These are phyloP conservation scores for Ips nitidus DNA, from an alignment of 1,140 invertebrate species.

Conservation along the genomic window DNA sequence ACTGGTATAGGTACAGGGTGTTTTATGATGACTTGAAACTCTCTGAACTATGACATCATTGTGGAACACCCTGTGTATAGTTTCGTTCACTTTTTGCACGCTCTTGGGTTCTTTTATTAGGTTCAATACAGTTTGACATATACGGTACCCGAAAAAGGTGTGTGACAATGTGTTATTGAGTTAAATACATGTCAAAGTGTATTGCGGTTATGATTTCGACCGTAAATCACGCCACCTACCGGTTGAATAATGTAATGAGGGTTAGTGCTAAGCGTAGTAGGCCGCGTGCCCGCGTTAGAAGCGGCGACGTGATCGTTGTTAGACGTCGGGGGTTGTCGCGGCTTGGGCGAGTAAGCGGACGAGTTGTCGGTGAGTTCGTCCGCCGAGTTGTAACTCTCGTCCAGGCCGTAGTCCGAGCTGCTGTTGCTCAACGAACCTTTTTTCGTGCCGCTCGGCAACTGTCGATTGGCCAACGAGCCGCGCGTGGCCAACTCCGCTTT, in stretches of 20 bases:
- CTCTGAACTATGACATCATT: too few species aligned
- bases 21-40: too few species aligned
- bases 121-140: background rate
- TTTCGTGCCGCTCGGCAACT: slow-evolving; percentile 54
- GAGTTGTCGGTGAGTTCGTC: slow-evolving; percentile 61
- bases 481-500: slow-evolving; percentile 84
- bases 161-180: too few species aligned
- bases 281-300: slow-evolving; percentile 16
- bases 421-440: slow-evolving; percentile 52
- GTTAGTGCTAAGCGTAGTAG: slow-evolving; percentile 39
- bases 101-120: slow-evolving; percentile 2
- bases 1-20: too few species aligned
- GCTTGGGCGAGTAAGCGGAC: slow-evolving; percentile 49
- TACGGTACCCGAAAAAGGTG: too few species aligned
- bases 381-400: slow-evolving; percentile 70
- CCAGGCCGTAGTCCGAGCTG: slow-evolving; percentile 67
- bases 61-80: background rate
- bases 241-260: slow-evolving; percentile 36
- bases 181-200: too few species aligned
- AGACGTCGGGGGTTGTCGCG: slow-evolving; percentile 33
- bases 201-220: background rate
- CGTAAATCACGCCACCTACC: slow-evolving; percentile 23
- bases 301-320: background rate
- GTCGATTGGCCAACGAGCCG: slow-evolving; percentile 61
- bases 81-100: slow-evolving; percentile 3